Evolutionary conservation across 2,113 vertebrate species (phyloP).

Genomic region (Megaceryle torquata): DNA sequence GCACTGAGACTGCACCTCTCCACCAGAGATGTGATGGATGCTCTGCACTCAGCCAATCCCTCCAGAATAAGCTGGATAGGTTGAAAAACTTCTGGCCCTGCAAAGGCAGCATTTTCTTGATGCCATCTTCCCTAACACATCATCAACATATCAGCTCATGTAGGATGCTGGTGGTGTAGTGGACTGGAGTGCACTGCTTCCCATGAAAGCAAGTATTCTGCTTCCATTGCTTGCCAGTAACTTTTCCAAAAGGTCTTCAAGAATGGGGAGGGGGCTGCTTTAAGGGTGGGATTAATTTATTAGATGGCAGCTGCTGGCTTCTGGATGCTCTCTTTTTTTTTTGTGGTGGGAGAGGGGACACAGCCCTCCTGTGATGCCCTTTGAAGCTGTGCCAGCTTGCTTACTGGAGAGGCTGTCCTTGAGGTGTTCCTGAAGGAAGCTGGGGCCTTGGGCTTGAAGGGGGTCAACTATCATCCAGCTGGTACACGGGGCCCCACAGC

Average conservation of each 20-base stretch:
- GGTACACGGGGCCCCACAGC: rapidly evolving
- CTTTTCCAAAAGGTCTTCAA: background rate
- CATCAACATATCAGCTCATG: background rate
- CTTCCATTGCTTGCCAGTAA: rapidly evolving
- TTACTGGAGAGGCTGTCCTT: background rate
- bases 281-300: background rate
- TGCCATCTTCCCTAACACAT: background rate
- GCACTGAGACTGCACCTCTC: background rate
- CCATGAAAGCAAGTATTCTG: background rate
- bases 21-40: background rate
- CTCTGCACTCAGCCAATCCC: background rate
- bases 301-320: background rate
- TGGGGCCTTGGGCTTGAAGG: background rate
- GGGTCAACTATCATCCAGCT: background rate
- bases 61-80: background rate
- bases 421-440: background rate
- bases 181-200: background rate
- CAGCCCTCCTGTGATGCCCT: background rate
- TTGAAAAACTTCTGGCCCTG: background rate
- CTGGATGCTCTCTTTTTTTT: background rate
- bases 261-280: background rate
- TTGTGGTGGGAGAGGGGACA: background rate
- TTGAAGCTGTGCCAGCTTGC: background rate
- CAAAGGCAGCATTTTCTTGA: background rate
- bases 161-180: background rate